These are phyloP conservation scores for Anabas testudineus DNA, from an alignment of 2,797 vertebrate genomes.

Conservation along the genomic window DNA sequence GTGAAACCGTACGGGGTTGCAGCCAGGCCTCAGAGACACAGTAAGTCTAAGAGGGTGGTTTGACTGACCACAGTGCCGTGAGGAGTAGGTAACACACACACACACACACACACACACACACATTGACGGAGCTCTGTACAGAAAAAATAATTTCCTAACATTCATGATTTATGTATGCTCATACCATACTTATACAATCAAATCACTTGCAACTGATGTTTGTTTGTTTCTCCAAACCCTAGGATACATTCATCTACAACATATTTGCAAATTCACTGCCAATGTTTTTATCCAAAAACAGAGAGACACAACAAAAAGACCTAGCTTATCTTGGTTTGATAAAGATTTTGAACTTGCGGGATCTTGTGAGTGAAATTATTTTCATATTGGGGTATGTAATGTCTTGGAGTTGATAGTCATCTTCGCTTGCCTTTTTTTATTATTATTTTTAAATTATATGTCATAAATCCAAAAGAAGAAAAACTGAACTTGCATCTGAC, in stretches of 20 bases:
- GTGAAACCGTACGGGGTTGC: slow-evolving; percentile 46
- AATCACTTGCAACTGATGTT: neutral
- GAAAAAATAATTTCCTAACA: neutral
- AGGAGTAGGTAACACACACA: slow-evolving; percentile 44
- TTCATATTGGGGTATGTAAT: neutral
- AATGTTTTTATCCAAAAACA: slow-evolving; percentile 2
- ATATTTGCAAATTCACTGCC: neutral
- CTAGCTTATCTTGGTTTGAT: slow-evolving; percentile 4
- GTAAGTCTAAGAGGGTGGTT: slow-evolving; percentile 54
- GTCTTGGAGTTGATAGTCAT: neutral
- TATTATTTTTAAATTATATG: slow-evolving; percentile 2
- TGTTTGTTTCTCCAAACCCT: neutral
- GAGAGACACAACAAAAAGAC: no score
- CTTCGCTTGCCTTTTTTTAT: slow-evolving; percentile 1
- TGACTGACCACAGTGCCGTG: slow-evolving; percentile 67
- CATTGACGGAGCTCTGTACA: neutral
- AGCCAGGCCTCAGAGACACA: slow-evolving; percentile 72
- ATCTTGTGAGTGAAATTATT: neutral
- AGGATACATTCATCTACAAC: neutral
- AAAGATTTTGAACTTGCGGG: neutral
- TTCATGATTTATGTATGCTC: slow-evolving; percentile 7
- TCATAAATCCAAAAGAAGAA: slow-evolving; percentile 28
- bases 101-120: slow-evolving; percentile 10
- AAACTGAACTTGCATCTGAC: slow-evolving; percentile 48
- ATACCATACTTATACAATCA: slow-evolving; percentile 2